A percentile compares a stretch with the other conserved stretches of the same genome.
These are phyloP conservation scores for Atherinomorus stipes DNA, from an alignment of 2,113 vertebrate genomes.

Conservation along the genomic window DNA sequence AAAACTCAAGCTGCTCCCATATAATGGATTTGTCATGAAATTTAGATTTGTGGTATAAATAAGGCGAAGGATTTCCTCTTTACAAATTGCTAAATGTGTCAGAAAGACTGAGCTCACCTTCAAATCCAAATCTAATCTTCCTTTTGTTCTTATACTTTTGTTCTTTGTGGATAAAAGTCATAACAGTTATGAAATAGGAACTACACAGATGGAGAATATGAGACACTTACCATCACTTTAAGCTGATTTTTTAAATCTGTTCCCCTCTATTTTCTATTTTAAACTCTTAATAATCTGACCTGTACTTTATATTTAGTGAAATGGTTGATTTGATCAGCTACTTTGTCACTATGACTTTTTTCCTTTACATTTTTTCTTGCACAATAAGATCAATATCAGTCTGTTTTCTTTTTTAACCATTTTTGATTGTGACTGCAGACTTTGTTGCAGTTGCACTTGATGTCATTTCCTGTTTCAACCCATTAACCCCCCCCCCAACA, in stretches of 20 bases:
- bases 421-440: slow-evolving; percentile 36
- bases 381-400: not conserved
- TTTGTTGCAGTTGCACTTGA: slow-evolving; percentile 58
- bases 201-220: not conserved
- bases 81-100: slow-evolving; percentile 19
- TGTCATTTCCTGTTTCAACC: slow-evolving; percentile 76
- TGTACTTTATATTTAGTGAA: no score
- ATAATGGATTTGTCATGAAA: slow-evolving; percentile 38
- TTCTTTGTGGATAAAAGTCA: not conserved
- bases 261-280: no score
- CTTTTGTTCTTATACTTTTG: not conserved
- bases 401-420: slow-evolving; percentile 4
- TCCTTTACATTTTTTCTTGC: not conserved
- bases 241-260: no score
- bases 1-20: slow-evolving; percentile 6
- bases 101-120: not conserved
- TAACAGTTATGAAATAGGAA: not conserved
- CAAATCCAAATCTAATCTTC: not conserved
- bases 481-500: slow-evolving; percentile 14
- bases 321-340: no score
- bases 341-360: not conserved
- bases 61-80: slow-evolving; percentile 19
- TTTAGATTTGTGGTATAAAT: slow-evolving; percentile 16
- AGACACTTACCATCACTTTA: no score
- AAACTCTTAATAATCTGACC: no score